phyloP scores from a whole-genome alignment of 2,797 vertebrate genomes.

The Periophthalmus magnuspinnatus region DNA sequence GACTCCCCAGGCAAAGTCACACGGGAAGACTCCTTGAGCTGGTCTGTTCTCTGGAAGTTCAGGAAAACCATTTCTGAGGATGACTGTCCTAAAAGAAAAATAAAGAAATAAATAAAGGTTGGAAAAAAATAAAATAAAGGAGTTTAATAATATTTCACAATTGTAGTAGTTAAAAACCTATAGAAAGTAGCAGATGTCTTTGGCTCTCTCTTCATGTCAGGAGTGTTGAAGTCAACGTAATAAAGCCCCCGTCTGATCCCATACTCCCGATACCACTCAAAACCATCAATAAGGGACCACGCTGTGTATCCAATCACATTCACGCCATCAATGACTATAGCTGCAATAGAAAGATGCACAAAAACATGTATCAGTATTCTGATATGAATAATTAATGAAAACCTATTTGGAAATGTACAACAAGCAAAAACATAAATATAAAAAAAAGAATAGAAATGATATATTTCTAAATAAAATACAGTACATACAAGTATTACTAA shows the following conservation, averaged over 20 bases:
- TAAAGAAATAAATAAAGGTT: background rate
- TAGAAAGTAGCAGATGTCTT: conserved; percentile 96
- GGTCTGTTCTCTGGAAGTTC: conserved; percentile 86
- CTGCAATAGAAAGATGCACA: conserved; percentile 60
- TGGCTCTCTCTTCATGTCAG: conserved; percentile 86
- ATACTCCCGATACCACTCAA: conserved; percentile 93
- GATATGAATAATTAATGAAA: background rate
- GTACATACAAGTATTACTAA: conserved; percentile 57
- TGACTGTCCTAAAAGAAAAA: conserved; percentile 77
- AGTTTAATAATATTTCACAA: background rate
- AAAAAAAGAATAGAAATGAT: no score
- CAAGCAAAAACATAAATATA: no score
- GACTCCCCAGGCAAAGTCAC: conserved; percentile 92
- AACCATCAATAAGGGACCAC: conserved; percentile 95
- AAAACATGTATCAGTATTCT: background rate
- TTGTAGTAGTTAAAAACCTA: conserved; percentile 42
- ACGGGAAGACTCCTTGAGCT: conserved; percentile 85
- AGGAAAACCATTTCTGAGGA: conserved; percentile 92
- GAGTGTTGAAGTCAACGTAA: conserved; percentile 91
- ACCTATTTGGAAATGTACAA: no score
- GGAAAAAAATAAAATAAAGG: no score
- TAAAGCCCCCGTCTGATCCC: conserved; percentile 90
- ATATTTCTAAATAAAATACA: background rate
- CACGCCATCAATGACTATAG: conserved; percentile 85
- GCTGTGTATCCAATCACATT: conserved; percentile 92